phyloP scores from a whole-genome alignment of 2,113 vertebrate genomes.

The Leptobrachium leishanense region DNA sequence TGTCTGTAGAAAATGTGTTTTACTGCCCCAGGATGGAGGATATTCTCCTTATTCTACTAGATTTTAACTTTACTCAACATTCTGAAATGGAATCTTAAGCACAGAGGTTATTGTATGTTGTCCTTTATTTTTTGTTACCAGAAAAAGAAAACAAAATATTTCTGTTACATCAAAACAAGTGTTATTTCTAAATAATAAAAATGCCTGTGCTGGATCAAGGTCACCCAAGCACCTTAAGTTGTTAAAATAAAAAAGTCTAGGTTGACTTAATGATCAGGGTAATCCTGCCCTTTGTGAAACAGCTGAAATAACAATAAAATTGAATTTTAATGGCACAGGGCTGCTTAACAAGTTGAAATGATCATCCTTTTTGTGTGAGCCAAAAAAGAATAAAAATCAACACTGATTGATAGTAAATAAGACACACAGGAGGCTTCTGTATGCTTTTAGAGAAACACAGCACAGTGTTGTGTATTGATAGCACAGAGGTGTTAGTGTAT shows the following conservation, averaged over 20 bases:
- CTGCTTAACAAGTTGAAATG: constrained; percentile 19
- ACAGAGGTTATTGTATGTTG: too few species aligned
- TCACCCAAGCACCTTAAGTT: background rate
- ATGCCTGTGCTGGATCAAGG: background rate
- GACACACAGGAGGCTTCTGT: background rate
- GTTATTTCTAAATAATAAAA: too few species aligned
- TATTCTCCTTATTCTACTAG: too few species aligned
- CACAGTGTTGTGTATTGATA: background rate
- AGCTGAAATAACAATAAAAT: constrained; percentile 33
- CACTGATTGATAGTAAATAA: constrained; percentile 17
- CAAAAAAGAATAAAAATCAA: background rate
- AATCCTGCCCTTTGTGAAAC: background rate
- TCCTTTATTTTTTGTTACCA: too few species aligned
- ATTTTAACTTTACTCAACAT: too few species aligned
- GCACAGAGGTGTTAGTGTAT: background rate
- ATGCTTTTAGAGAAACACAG: background rate
- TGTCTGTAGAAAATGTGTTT: too few species aligned
- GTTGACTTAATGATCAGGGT: background rate
- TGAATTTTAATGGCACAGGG: constrained; percentile 23
- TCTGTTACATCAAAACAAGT: too few species aligned
- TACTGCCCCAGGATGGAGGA: too few species aligned
- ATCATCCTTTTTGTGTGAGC: background rate
- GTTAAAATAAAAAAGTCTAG: background rate
- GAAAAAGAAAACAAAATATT: too few species aligned
- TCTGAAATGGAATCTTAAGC: too few species aligned